Base-by-base conservation (phyloP, 2,113 vertebrate genomes). In the Thryonomys swinderianus region DNA sequence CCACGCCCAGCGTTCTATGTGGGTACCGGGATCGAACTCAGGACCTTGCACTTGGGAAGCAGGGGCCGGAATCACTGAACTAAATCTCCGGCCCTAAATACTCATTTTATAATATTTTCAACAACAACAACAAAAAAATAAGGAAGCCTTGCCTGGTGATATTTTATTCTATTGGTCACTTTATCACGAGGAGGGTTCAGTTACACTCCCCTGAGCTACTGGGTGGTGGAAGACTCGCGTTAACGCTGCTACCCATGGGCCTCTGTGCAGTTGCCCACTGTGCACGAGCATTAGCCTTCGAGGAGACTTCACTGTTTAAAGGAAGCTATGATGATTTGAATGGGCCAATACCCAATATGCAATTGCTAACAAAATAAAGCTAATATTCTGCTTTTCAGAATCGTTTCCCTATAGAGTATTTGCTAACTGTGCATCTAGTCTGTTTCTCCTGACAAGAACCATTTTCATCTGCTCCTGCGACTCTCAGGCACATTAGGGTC, bases 281-380 rank as follows among this genome's bases (percentile, higher is more conserved):
- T 87, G n/a, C 64, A 82, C 45, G 45, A 5, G 51, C 1, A 0
- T 90, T 13, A 53, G 59, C 57, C 32, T 64, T 57, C 4, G 23
- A 45, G 37, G 13, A 90, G 30, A 85, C n/a, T 51, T 92, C 27
- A 27, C 57, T 94, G 71, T 85, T 64, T 83, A 94, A 73, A 74
- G 45, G 62, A 96, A 90, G 4, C 25, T 83, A 17, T 23, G 25
- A 34, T 92, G 62, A n/a, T 69, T 42, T 69, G 61, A n/a, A 57
- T 83, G 32, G 16, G 25, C 88, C 34, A 2, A 85, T 40, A n/a
- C 69, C 42, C 61, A 27, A 57, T 17, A 64, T 30, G 34, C 32
- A 93, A 88, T 13, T 48, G 21, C 14, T 30, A 94, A 76, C 13
- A 61, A 90, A 93, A 48, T 18, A 62, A 25, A 79, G 20, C 37